phyloP scores from a whole-genome alignment of 2,888 invertebrate species.

The Sinhomidia bicolor region DNA sequence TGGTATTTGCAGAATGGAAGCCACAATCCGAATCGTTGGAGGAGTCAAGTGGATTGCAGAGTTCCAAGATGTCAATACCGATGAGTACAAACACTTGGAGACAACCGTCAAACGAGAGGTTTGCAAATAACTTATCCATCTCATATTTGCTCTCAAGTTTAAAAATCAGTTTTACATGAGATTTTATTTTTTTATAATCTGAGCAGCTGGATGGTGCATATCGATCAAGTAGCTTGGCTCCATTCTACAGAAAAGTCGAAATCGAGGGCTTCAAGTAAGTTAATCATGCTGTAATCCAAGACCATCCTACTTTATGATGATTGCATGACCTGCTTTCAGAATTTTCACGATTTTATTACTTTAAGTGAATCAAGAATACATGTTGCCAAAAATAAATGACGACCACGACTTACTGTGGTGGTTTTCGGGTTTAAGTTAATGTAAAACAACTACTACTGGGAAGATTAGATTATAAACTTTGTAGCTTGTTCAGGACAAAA shows the following conservation, averaged over 20 bases:
- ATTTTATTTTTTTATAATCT: too few species aligned
- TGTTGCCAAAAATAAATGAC: too few species aligned
- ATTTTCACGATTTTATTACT: too few species aligned
- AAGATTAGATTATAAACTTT: too few species aligned
- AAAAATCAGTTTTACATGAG: too few species aligned
- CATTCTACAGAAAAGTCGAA: slow-evolving; percentile 92
- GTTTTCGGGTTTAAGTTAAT: too few species aligned
- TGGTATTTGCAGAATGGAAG: slow-evolving; percentile 88
- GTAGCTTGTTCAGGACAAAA: too few species aligned
- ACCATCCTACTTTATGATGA: not conserved
- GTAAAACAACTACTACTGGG: too few species aligned
- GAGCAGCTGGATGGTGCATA: slow-evolving; percentile 92
- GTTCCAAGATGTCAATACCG: slow-evolving; percentile 91
- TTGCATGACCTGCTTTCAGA: not conserved
- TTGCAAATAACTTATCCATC: slow-evolving; percentile 8
- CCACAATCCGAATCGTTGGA: slow-evolving; percentile 91
- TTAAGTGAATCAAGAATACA: too few species aligned
- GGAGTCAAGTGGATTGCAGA: slow-evolving; percentile 93
- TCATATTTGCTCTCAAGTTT: too few species aligned
- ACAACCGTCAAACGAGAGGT: slow-evolving; percentile 79
- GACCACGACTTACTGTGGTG: too few species aligned
- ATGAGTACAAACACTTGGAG: slow-evolving; percentile 91
- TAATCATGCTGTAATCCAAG: too few species aligned
- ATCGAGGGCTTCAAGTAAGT: slow-evolving; percentile 90
- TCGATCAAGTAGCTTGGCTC: slow-evolving; percentile 87